Evolutionary conservation across 2,113 vertebrate genomes (phyloP), one percentile per base, ranked within the genome.

Genomic region (Holacanthus passer): DNA sequence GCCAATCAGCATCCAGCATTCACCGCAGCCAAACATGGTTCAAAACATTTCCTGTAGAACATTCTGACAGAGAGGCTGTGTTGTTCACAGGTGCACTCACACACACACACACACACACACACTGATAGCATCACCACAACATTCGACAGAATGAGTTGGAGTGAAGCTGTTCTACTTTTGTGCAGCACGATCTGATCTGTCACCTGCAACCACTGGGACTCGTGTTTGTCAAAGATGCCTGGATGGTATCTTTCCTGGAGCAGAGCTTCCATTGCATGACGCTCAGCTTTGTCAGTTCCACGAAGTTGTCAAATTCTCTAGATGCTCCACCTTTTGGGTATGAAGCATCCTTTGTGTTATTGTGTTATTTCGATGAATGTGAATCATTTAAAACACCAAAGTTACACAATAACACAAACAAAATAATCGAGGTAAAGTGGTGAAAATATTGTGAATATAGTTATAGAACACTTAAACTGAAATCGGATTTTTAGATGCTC

Each of bases 41-140:
- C 35, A 77, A 78, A 70, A 75, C 65, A 71, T 79, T 88, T 84
- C 79, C 83, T 85, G 77, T 63, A 39, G 64, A 14, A 45, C 22
- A 29, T n/a, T 29, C 64, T 55, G 31, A 55, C 19, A 27, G 29
- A 83, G 67, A 68, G 32, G 35, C 43, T 86, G 85, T 81, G 79
- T 81, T 77, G 71, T 66, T 68, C 77, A 83, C 85, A 91, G 87
- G 78, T 91, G 86, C 83, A 82, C 24, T 9, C 10, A 68, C 72
- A 43, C 31, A 35, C 27, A 66, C 35, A 72, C 71, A 71, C 22
- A 58, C 32, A 67, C 83, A 77, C 43, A 56, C 24, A 68, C 66
- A 50, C 29, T 32, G 72, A 85, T 76, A 58, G 24, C 55, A 65
- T 77, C 80, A 70, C 53, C 53, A 68, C 63, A 67, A 45, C 20